Evolutionary conservation across 2,797 vertebrate genomes (phyloP), one percentile per base, ranked within the genome.

Genomic region (Gadopsis marmoratus): DNA sequence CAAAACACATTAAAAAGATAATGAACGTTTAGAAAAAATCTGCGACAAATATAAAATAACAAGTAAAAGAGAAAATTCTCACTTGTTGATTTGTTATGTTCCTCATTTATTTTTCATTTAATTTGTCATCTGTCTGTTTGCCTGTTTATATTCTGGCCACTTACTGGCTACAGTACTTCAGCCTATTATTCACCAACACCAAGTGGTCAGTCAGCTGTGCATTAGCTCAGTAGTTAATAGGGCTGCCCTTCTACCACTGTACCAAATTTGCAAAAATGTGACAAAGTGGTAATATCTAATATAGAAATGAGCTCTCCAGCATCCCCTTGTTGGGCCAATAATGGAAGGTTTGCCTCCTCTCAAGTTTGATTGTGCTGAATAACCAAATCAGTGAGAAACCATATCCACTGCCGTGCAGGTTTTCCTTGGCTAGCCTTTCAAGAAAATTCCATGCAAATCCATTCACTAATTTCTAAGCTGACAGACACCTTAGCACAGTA

Each of bases 141-240:
- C n/a, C 43, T 61, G 50, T 76, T 71, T 31, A 61, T 41, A 77
- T 29, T 55, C 19, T 48, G 53, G 9, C 70, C 45, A 66, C 35
- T 82, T 77, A 17, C 47, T 48, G 47, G 47, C 19, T 7, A 73
- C 21, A 51, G 56, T 31, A 23, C 19, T 67, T 74, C 43, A 74
- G 31, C 33, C 50, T 50, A 14, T 71, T 74, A 62, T 71, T 74
- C 43, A 56, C 60, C 60, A 53, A 48, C 50, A 71, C 23, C 61
- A 62, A 74, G 35, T 47, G 56, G 56, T 67, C 79, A 54, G 83
- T 75, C 61, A 53, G 47, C 74, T 74, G 23, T 50, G 50, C 51
- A 61, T 76, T 69, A 79, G 59, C 64, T 75, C 59, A 71, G 45
- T 71, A n/a, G 48, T 71, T 77, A 71, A 80, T 63, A 60, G 39